Percentiles rank a stretch among this genome's conserved stretches.
These are phyloP conservation scores for Aegypius monachus DNA, from an alignment of 2,113 vertebrate genomes.

Conservation along the genomic window DNA sequence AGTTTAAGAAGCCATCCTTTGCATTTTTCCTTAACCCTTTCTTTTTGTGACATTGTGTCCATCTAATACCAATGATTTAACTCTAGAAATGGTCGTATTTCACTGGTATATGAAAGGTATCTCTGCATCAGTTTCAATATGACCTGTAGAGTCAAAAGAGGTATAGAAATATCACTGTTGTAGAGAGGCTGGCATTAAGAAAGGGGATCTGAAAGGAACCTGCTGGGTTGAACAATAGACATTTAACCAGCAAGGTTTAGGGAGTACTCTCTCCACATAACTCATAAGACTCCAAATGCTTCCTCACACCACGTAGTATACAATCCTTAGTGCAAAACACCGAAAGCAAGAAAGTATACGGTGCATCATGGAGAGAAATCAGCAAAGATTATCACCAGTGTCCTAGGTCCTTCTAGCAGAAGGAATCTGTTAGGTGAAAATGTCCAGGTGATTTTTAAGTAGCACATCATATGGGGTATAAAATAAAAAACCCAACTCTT, in stretches of 20 bases:
- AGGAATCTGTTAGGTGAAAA: neutral
- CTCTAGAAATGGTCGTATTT: neutral
- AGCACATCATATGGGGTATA: neutral
- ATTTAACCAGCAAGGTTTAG: neutral
- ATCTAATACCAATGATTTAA: neutral
- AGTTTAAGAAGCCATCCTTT: neutral
- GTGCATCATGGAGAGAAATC: neutral
- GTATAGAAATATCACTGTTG: neutral
- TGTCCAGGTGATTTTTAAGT: neutral
- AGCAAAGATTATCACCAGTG: neutral
- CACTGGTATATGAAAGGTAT: neutral
- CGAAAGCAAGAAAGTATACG: neutral
- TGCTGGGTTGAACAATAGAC: neutral
- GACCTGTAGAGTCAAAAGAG: neutral
- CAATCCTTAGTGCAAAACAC: neutral
- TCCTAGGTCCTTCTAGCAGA: neutral
- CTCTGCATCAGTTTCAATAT: neutral
- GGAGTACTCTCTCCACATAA: neutral
- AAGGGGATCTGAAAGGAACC: neutral
- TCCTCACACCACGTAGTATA: neutral
- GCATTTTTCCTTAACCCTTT: neutral
- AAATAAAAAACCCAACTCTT: neutral
- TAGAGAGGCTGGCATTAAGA: neutral
- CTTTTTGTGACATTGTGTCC: neutral
- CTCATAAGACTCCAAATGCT: neutral